Evolutionary conservation across 2,888 invertebrate genomes (phyloP).

Genomic region (Aelia acuminata): DNA sequence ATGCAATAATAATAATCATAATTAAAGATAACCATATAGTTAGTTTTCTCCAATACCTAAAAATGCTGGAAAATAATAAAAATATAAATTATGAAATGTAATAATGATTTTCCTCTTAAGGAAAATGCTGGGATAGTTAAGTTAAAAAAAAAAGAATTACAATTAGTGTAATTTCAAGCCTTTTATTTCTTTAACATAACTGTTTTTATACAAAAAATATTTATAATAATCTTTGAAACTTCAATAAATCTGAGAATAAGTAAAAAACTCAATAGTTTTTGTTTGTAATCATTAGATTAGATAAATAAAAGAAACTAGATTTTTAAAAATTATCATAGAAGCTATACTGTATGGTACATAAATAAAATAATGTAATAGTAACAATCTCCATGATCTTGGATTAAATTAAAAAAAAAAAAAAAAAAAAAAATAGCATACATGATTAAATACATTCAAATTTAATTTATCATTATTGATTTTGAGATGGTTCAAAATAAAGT

Average conservation of each 20-base stretch:
- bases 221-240: background rate
- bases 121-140: background rate
- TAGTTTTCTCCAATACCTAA: background rate
- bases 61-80: background rate
- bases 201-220: background rate
- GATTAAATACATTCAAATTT: background rate
- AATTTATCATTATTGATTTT: background rate
- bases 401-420: background rate
- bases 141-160: background rate
- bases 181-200: background rate
- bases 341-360: background rate
- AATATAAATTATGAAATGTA: background rate
- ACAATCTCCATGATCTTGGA: background rate
- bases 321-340: background rate
- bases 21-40: background rate
- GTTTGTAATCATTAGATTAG: background rate
- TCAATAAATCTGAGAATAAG: background rate
- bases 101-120: background rate
- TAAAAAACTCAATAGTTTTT: background rate
- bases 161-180: background rate
- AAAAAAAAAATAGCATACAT: background rate
- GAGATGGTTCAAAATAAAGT: background rate
- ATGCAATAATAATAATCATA: slow-evolving; percentile 18
- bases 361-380: background rate
- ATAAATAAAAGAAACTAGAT: background rate